Conservation (phyloP, 2,797 vertebrate species). For the Tragelaphus eurycerus region DNA sequence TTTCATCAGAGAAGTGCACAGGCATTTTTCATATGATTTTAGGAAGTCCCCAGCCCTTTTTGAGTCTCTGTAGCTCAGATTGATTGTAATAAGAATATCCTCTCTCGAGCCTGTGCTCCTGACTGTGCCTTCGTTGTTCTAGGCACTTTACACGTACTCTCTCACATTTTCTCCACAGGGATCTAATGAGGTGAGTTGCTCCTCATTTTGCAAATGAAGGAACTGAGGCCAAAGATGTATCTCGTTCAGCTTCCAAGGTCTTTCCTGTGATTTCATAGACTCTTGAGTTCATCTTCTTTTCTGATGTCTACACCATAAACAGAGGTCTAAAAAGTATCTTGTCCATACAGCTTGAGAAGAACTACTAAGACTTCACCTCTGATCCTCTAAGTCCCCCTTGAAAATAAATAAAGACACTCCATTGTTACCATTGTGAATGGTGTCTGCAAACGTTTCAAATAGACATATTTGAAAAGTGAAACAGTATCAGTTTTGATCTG, state of each 20-base stretch:
- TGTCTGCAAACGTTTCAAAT: conserved; percentile 21
- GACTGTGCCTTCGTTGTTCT: background rate
- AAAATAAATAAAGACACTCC: conserved; percentile 23
- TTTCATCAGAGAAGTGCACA: background rate
- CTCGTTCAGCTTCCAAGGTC: background rate
- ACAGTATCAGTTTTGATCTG: conserved; percentile 14
- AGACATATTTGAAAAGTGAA: background rate
- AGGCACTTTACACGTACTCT: background rate
- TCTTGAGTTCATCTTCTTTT: background rate
- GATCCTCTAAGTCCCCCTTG: background rate
- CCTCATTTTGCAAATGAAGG: background rate
- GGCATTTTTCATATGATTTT: background rate
- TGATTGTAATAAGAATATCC: background rate
- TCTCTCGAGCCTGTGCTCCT: background rate
- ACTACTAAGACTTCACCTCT: background rate
- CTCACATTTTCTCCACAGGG: background rate
- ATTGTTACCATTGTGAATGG: background rate
- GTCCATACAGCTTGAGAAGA: background rate
- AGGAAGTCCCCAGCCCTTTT: background rate
- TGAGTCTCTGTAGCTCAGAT: background rate
- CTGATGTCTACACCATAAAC: background rate
- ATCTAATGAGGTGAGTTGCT: background rate
- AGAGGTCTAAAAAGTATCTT: background rate
- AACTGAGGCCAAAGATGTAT: background rate
- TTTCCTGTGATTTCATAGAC: background rate